Percentiles rank a stretch among this genome's conserved stretches.
phyloP scores from a whole-genome alignment of 2,888 invertebrate genomes.

The Helobdella robusta region DNA sequence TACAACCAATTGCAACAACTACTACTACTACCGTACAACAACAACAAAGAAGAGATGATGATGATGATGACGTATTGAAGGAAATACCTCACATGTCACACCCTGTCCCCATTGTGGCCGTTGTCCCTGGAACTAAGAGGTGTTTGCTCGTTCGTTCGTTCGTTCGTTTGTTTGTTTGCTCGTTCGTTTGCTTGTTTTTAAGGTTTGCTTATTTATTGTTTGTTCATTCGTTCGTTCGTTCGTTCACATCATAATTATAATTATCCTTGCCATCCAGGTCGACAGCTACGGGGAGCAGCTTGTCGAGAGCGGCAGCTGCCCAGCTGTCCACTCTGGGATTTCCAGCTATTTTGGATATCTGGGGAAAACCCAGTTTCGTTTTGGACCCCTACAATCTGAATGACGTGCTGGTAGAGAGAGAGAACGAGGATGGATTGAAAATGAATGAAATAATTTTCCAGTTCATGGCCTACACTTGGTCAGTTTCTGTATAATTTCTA shows the following conservation, averaged over 20 bases:
- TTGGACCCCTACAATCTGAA: conserved; percentile 44
- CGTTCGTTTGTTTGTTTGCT: too few species aligned
- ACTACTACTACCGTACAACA: neutral
- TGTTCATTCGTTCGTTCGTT: too few species aligned
- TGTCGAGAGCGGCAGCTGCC: conserved; percentile 48
- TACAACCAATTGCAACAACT: neutral
- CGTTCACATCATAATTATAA: too few species aligned
- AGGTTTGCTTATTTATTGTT: too few species aligned
- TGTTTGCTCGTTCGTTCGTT: conserved; percentile 4
- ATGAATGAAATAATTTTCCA: conserved; percentile 52
- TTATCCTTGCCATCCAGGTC: too few species aligned
- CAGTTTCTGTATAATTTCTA: neutral
- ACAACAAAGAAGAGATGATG: too few species aligned
- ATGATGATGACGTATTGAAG: conserved; percentile 32
- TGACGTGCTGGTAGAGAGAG: conserved; percentile 41
- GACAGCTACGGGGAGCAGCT: conserved; percentile 41
- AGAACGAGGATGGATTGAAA: conserved; percentile 48
- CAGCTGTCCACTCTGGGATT: conserved; percentile 47
- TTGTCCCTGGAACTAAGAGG: conserved; percentile 41
- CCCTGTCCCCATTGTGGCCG: conserved; percentile 43
- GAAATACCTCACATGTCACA: conserved; percentile 44
- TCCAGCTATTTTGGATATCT: conserved; percentile 45
- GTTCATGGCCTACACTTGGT: conserved; percentile 51
- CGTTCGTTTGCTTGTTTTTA: too few species aligned
- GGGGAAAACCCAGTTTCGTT: conserved; percentile 48